phyloP scores from a whole-genome alignment of 2,797 vertebrate genomes.

The Prunella strophiata region DNA sequence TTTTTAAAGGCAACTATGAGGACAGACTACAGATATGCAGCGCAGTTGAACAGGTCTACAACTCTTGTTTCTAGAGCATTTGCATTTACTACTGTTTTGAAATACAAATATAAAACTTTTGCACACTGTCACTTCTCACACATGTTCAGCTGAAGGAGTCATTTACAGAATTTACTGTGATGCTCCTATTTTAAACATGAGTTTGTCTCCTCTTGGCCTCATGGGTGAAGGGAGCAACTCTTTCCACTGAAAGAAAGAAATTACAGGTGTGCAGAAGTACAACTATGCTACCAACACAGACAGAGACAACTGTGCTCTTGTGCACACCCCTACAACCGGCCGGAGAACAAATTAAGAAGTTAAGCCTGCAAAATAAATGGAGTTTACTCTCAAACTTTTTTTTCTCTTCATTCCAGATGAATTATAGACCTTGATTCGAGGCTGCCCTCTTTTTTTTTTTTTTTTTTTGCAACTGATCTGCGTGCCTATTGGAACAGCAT shows the following conservation, averaged over 20 bases:
- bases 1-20: constrained; percentile 64
- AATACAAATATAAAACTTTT: constrained; percentile 57
- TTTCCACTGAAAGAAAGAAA: constrained; percentile 71
- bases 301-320: constrained; percentile 69
- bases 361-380: constrained; percentile 67
- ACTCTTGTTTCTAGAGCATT: constrained; percentile 69
- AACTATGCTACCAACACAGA: constrained; percentile 67
- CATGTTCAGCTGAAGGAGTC: constrained; percentile 50
- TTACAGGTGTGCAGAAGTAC: constrained; percentile 72
- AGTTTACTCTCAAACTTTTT: constrained; percentile 65
- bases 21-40: constrained; percentile 70
- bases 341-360: constrained; percentile 70
- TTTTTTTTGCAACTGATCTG: constrained; percentile 59
- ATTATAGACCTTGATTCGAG: constrained; percentile 71
- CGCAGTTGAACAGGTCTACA: constrained; percentile 69
- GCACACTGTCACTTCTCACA: constrained; percentile 73
- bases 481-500: constrained; percentile 70
- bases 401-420: constrained; percentile 71
- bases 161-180: constrained; percentile 34
- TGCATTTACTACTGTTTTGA: constrained; percentile 29
- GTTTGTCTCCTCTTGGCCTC: constrained; percentile 48
- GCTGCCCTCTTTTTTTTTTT: constrained; percentile 62
- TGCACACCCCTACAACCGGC: constrained; percentile 69
- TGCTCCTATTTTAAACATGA: constrained; percentile 24
- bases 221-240: constrained; percentile 56